Conservation (phyloP, 2,888 invertebrate genomes). For the Dorcus parallelipipedus region DNA sequence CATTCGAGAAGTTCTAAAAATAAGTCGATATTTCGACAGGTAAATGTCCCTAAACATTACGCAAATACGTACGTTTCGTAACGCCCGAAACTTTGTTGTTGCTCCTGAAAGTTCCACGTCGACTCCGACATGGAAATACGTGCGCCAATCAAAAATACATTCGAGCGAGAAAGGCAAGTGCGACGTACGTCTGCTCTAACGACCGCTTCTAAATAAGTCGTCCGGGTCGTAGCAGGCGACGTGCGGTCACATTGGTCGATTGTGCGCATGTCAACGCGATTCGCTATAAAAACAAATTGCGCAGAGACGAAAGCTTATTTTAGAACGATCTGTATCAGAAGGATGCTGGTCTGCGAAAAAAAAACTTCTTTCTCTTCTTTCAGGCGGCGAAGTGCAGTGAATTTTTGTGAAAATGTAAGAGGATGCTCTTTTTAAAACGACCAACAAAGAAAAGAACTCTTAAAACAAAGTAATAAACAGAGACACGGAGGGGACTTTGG, state of each 20-base stretch:
- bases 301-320: slow-evolving; percentile 7
- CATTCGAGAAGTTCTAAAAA: no score
- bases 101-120: no score
- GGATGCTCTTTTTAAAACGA: neutral
- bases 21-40: no score
- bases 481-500: neutral
- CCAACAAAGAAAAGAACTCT: neutral
- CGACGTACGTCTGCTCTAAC: slow-evolving; percentile 10
- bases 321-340: slow-evolving; percentile 10
- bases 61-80: slow-evolving; percentile 5
- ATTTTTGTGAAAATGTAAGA: neutral
- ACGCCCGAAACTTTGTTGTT: slow-evolving; percentile 11
- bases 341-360: slow-evolving; percentile 2
- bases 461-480: neutral
- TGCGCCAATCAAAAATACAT: slow-evolving; percentile 15
- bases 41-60: no score
- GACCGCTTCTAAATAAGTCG: slow-evolving; percentile 15
- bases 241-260: slow-evolving; percentile 6
- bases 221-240: slow-evolving; percentile 14
- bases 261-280: slow-evolving; percentile 11
- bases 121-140: neutral
- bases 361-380: slow-evolving; percentile 1
- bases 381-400: neutral
- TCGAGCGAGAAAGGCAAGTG: neutral
- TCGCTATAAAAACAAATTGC: slow-evolving; percentile 6